Conservation (phyloP, 2,797 vertebrate species). For the Oreortyx pictus region DNA sequence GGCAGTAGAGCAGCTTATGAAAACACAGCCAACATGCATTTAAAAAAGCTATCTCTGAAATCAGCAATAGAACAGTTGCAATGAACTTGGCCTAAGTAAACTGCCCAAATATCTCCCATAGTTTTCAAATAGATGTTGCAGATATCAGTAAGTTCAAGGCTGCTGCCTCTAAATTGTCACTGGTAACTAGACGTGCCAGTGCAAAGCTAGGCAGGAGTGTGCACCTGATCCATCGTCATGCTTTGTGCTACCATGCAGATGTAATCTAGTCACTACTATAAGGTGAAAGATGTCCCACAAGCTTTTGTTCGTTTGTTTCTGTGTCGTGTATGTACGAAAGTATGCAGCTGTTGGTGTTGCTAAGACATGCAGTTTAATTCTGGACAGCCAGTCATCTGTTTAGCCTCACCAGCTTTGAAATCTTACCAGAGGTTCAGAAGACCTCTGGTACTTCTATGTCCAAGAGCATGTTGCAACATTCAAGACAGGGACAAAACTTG, state of each 20-base stretch:
- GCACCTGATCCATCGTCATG: fast-evolving
- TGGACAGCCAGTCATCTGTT: not conserved
- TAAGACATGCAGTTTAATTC: not conserved
- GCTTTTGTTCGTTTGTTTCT: not conserved
- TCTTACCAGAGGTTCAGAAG: not conserved
- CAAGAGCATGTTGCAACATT: not conserved
- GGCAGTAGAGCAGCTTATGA: not conserved
- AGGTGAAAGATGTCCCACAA: not conserved
- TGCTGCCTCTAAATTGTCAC: not conserved
- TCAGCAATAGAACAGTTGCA: not conserved
- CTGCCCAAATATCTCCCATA: not conserved
- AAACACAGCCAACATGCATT: not conserved
- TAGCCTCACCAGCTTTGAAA: not conserved
- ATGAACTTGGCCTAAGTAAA: not conserved
- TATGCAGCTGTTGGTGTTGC: not conserved
- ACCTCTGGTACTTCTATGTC: not conserved
- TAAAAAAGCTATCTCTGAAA: not conserved
- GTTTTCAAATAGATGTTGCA: not conserved
- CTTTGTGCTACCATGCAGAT: not conserved
- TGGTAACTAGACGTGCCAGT: not conserved
- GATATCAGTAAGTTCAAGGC: not conserved
- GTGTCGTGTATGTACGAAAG: not conserved
- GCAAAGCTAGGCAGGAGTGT: not conserved
- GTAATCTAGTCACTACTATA: not conserved
- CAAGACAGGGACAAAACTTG: not conserved